Percentiles rank a stretch among this genome's conserved stretches.
Conservation (phyloP, 92 coral and sea anemone genomes). For the Ricordea florida region DNA sequence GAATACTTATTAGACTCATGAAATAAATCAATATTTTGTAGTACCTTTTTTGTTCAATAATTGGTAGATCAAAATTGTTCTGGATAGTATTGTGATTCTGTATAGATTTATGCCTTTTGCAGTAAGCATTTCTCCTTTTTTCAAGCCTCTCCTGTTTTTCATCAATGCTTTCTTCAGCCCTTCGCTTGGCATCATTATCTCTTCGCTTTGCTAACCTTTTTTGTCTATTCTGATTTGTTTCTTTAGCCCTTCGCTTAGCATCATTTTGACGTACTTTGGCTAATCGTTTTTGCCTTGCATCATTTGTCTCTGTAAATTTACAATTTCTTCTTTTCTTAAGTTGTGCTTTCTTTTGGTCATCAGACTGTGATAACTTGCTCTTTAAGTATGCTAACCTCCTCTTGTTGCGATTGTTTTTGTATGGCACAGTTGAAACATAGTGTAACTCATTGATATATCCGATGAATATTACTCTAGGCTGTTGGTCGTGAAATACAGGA, state of each 20-base stretch:
- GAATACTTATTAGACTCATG: conserved; percentile 51
- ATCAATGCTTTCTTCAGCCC: no score
- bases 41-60: conserved; percentile 42
- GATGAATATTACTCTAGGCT: conserved; percentile 16
- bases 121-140: no score
- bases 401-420: conserved; percentile 4
- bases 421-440: conserved; percentile 20
- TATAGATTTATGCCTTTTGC: no score
- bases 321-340: not conserved
- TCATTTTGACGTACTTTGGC: not conserved
- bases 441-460: conserved; percentile 39
- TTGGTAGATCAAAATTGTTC: not conserved
- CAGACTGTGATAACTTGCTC: conserved; percentile 18
- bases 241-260: not conserved
- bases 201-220: not conserved
- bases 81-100: not conserved
- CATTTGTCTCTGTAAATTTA: not conserved
- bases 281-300: not conserved
- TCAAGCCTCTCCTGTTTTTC: no score
- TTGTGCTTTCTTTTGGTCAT: conserved; percentile 17
- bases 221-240: not conserved
- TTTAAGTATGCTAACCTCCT: not conserved
- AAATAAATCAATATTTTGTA: conserved; percentile 28
- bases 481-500: conserved; percentile 11
- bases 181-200: no score